Conservation (phyloP, 2,113 vertebrate species). For the Mixornis gularis region DNA sequence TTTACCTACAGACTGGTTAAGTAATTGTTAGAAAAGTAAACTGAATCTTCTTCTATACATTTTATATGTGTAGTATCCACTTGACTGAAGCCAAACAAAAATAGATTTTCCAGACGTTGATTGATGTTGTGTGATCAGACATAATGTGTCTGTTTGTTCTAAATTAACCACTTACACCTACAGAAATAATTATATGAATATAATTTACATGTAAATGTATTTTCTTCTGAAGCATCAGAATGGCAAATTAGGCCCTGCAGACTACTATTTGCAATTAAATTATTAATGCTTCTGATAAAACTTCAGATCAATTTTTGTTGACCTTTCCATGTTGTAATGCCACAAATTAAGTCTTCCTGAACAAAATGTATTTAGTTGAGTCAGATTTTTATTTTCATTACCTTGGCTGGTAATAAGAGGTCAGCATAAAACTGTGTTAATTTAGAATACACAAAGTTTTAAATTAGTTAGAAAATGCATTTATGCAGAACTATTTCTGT, state of each 20-base stretch:
- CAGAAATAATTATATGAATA: constrained; percentile 81
- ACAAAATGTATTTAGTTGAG: constrained; percentile 59
- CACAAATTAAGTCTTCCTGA: constrained; percentile 66
- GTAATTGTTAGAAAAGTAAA: background rate
- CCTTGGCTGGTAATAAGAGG: constrained; percentile 1
- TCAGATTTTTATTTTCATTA: constrained; percentile 59
- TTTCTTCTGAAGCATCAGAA: constrained; percentile 66
- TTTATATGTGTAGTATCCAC: background rate
- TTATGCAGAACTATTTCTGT: background rate
- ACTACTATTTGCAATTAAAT: constrained; percentile 85
- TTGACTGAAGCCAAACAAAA: constrained; percentile 29
- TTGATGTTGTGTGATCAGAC: constrained; percentile 46
- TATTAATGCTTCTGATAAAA: constrained; percentile 83
- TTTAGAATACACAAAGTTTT: constrained; percentile 21
- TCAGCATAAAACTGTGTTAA: constrained; percentile 28
- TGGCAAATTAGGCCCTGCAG: constrained; percentile 83
- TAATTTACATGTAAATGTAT: constrained; percentile 91
- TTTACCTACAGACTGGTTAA: background rate
- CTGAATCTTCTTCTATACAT: background rate
- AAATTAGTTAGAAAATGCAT: constrained; percentile 17
- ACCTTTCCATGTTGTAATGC: constrained; percentile 69
- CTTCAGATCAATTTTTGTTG: constrained; percentile 77
- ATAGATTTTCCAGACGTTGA: constrained; percentile 24
- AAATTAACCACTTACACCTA: constrained; percentile 67
- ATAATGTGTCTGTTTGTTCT: constrained; percentile 27